These are phyloP conservation scores for Drosophila kambysellisi DNA, from an alignment of 2,888 invertebrate genomes.

Conservation along the genomic window DNA sequence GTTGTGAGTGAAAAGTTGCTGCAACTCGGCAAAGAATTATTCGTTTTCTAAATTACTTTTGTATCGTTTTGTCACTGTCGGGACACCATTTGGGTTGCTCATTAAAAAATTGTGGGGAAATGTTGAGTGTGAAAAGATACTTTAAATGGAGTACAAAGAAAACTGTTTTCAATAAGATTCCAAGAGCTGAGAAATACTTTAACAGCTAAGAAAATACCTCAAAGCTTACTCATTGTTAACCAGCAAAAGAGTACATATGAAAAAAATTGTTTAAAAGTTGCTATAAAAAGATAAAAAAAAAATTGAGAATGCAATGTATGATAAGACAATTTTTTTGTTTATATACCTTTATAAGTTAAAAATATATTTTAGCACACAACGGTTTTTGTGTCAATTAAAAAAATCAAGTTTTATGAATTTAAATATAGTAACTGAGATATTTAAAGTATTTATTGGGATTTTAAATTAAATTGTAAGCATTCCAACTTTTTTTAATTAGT, in stretches of 20 bases:
- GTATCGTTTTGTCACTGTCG: constrained; percentile 49
- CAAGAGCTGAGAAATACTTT: not conserved
- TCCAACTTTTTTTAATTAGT: constrained; percentile 1
- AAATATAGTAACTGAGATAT: not conserved
- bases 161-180: constrained; percentile 7
- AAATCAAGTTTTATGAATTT: not conserved
- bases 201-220: not conserved
- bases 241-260: not conserved
- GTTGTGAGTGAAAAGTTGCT: constrained; percentile 49
- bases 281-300: not conserved
- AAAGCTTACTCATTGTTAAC: not conserved
- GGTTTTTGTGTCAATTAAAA: not conserved
- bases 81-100: constrained; percentile 20
- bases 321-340: no score
- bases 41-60: constrained; percentile 48
- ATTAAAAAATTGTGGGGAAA: constrained; percentile 28
- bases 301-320: no score
- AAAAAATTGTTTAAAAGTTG: not conserved
- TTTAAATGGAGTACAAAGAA: not conserved
- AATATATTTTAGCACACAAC: no score
- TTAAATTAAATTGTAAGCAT: not conserved
- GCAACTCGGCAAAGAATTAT: constrained; percentile 51
- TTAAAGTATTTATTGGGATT: not conserved
- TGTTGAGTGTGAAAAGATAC: constrained; percentile 8
- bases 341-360: not conserved